These are phyloP conservation scores for Microtus pennsylvanicus DNA, from an alignment of 2,113 vertebrate species.

Conservation along the genomic window DNA sequence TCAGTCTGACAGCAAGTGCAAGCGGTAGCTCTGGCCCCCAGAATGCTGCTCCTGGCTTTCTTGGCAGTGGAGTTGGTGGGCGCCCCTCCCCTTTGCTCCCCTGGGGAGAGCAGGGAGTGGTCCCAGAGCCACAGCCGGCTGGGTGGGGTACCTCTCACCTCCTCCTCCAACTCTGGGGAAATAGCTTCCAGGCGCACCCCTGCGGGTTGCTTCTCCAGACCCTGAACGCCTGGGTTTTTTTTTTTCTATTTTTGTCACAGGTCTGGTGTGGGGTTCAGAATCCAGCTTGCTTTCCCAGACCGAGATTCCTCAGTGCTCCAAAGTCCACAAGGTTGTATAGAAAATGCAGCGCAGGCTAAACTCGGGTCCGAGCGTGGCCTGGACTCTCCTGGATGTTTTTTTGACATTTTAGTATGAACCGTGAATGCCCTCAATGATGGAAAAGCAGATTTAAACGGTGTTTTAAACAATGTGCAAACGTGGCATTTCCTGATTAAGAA, in stretches of 20 bases:
- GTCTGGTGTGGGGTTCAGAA: background rate
- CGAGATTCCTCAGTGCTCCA: background rate
- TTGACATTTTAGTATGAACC: background rate
- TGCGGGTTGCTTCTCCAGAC: background rate
- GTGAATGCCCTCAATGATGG: background rate
- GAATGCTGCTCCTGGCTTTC: background rate
- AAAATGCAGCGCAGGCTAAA: background rate
- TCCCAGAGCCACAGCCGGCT: accelerated
- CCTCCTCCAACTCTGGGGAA: background rate
- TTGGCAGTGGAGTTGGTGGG: accelerated
- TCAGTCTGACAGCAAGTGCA: conserved; percentile 31
- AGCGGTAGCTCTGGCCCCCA: background rate
- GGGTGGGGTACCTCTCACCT: background rate
- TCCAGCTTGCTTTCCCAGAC: background rate
- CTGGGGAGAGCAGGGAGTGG: background rate
- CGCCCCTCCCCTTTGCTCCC: background rate
- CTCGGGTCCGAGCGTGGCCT: no score
- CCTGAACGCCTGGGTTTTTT: background rate
- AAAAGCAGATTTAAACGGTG: background rate
- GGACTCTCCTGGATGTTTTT: background rate
- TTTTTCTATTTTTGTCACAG: background rate
- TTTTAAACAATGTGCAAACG: background rate
- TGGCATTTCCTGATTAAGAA: background rate
- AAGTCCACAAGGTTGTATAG: background rate
- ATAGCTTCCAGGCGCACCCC: accelerated